phyloP scores from a whole-genome alignment of 2,113 vertebrate species.

The Coreoperca whiteheadi region DNA sequence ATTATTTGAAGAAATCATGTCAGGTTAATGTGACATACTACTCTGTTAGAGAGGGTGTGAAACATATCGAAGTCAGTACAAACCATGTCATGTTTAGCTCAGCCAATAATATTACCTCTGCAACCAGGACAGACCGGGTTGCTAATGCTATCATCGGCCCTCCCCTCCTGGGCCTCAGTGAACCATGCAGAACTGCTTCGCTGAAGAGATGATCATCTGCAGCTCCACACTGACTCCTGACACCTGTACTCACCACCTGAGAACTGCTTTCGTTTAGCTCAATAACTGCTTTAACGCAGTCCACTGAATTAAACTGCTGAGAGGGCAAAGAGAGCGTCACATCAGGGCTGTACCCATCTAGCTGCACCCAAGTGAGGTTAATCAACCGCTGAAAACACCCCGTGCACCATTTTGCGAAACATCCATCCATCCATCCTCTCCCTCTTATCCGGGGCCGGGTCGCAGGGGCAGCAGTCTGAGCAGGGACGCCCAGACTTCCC shows the following conservation, averaged over 20 bases:
- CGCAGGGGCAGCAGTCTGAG: too few species aligned
- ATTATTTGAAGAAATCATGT: too few species aligned
- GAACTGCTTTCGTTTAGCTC: slow-evolving; percentile 12
- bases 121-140: background rate
- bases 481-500: too few species aligned
- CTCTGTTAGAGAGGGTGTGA: too few species aligned
- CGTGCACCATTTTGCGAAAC: background rate
- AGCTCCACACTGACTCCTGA: background rate
- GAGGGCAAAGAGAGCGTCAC: background rate
- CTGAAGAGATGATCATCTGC: slow-evolving; percentile 27
- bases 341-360: background rate
- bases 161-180: background rate
- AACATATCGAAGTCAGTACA: background rate
- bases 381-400: slow-evolving; percentile 14
- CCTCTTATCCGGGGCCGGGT: too few species aligned
- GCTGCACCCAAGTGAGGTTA: slow-evolving; percentile 1
- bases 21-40: too few species aligned
- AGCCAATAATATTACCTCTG: background rate
- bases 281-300: background rate
- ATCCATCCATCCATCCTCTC: too few species aligned
- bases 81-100: background rate
- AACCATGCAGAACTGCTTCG: slow-evolving; percentile 17
- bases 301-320: slow-evolving; percentile 13
- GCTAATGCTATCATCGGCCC: background rate
- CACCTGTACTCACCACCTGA: background rate